Percentiles rank a stretch among this genome's conserved stretches.
These are phyloP conservation scores for Scatophagus argus DNA, from an alignment of 2,113 vertebrate species.

Conservation along the genomic window DNA sequence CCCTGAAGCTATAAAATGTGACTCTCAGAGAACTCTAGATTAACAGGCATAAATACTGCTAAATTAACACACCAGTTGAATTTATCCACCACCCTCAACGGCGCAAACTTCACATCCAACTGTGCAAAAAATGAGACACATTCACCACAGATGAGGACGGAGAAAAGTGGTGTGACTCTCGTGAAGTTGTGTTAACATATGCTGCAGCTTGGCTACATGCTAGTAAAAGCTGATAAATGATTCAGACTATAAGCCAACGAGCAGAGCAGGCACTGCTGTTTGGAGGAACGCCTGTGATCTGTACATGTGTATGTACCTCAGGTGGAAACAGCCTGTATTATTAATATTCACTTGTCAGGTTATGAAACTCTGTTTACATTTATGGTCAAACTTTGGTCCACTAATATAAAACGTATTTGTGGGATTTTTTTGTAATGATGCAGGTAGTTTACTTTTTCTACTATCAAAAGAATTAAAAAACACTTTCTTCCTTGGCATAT, in stretches of 20 bases:
- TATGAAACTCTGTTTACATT: constrained; percentile 39
- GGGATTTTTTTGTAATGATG: background rate
- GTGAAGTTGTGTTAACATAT: constrained; percentile 51
- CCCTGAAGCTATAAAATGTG: background rate
- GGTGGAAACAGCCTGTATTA: constrained; percentile 52
- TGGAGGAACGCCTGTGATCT: constrained; percentile 23
- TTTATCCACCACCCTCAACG: constrained; percentile 45
- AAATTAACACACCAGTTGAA: no score
- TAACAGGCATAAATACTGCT: no score
- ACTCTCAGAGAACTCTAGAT: background rate
- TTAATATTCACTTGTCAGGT: constrained; percentile 56
- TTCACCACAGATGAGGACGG: constrained; percentile 5
- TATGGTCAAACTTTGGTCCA: constrained; percentile 8
- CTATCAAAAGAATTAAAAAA: background rate
- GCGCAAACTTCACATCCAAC: background rate
- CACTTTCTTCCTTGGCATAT: background rate
- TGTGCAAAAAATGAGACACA: constrained; percentile 21
- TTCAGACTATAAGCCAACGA: constrained; percentile 54
- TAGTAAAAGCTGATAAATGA: constrained; percentile 71
- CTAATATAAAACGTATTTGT: constrained; percentile 7
- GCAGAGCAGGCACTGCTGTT: constrained; percentile 26
- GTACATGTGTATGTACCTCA: constrained; percentile 31
- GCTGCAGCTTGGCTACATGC: constrained; percentile 43
- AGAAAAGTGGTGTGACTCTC: constrained; percentile 24
- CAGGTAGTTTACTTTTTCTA: background rate